These are phyloP conservation scores for Scrobipalpa atriplicella DNA, from an alignment of 2,888 invertebrate genomes.

Conservation along the genomic window DNA sequence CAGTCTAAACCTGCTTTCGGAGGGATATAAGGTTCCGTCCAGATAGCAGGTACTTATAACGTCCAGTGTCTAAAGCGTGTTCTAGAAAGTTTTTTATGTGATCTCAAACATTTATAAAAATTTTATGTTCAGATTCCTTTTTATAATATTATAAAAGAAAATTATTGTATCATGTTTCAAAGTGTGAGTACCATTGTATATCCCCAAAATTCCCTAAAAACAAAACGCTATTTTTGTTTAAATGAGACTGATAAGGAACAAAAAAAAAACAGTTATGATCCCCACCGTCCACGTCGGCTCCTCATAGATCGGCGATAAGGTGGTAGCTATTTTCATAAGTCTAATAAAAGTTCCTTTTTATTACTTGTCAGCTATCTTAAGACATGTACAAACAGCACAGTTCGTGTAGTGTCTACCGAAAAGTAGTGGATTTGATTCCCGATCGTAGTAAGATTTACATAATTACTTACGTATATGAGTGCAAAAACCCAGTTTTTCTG, in stretches of 20 bases:
- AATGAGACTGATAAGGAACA: neutral
- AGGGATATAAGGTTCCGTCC: neutral
- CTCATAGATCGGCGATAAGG: neutral
- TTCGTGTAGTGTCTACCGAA: neutral
- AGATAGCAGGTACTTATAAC: neutral
- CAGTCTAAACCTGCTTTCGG: constrained; percentile 9
- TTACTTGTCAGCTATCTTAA: neutral
- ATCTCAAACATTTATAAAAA: too few species aligned
- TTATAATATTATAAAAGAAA: too few species aligned
- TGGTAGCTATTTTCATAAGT: neutral
- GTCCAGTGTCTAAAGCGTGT: too few species aligned
- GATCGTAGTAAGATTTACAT: too few species aligned
- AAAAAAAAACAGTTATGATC: neutral
- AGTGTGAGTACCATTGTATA: neutral
- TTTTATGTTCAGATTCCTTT: too few species aligned
- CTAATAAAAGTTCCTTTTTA: constrained; percentile 6
- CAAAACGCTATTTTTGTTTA: neutral
- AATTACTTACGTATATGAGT: too few species aligned
- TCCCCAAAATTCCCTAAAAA: neutral
- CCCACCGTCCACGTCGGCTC: neutral
- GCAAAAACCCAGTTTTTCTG: too few species aligned
- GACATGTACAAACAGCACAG: neutral
- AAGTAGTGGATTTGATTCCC: neutral
- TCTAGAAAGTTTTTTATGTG: too few species aligned
- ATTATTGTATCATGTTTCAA: too few species aligned